Evolutionary conservation across 1,140 invertebrate species (phyloP), one percentile per base, ranked within the genome.

Genomic region (Brachionus manjavacas): DNA sequence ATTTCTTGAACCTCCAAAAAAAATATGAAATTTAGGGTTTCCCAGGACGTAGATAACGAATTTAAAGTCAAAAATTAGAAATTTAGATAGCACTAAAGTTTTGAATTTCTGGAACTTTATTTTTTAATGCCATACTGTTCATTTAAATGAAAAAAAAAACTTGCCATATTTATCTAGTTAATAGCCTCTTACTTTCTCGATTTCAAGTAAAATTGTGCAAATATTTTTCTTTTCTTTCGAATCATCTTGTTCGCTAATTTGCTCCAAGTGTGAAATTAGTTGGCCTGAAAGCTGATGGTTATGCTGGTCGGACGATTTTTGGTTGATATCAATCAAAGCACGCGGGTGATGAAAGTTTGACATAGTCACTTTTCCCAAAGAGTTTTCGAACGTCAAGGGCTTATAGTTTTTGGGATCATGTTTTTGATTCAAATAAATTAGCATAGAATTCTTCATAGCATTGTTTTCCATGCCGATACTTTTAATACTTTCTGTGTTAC

Each of bases 321-420:
- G 46, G 87, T 95, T 93, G 88, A 96, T 93, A 87, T 96, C 94
- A 86, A 96, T 95, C 70, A 97, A 94, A 90, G 95, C 95, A n/a
- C 95, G 91, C 0, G 95, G 95, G 46, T 95, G 95, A 46, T 94
- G 95, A 14, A 91, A 90, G 88, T 90, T 91, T 11, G 89, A 90
- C 9, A 90, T 87, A 2, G 89, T 89, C 41, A 95, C 89, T 89
- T 95, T 94, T 76, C 95, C 95, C 16, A 97, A 90, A 1, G 95
- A 96, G 87, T 96, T 96, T 90, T 96, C 95, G 90, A 96, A 96
- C 86, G 95, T 94, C 64, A 93, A 16, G 35, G 49, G 83, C 31
- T 52, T 39, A 25, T 74, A 70, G 31, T 35, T 84, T 72, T 74
- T 84, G 16, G 43, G 43, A 94, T 0, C 86, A 66, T 76, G 49